These are phyloP conservation scores for Coranthus polyacanthus DNA, from an alignment of 2,797 vertebrate species.

Conservation along the genomic window DNA sequence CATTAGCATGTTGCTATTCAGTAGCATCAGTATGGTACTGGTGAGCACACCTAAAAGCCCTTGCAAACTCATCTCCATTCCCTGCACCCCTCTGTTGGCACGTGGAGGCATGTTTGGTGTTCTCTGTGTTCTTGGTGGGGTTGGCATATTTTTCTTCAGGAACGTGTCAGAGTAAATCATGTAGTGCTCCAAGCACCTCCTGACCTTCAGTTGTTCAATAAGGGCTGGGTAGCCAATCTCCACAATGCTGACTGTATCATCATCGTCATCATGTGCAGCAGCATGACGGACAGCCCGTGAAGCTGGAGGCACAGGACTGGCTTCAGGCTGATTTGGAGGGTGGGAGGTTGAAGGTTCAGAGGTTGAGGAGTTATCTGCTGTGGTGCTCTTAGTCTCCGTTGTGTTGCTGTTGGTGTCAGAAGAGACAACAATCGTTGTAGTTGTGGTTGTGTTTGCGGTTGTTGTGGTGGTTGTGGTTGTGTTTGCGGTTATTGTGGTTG, in stretches of 20 bases:
- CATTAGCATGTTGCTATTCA: constrained; percentile 49
- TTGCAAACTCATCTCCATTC: constrained; percentile 11
- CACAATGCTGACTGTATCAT: constrained; percentile 76
- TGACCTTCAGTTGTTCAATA: constrained; percentile 77
- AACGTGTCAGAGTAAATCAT: constrained; percentile 69
- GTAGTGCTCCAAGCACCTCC: constrained; percentile 76
- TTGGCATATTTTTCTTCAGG: constrained; percentile 33
- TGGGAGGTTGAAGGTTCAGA: constrained; percentile 1
- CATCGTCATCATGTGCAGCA: constrained; percentile 37
- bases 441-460: neutral
- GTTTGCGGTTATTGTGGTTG: neutral
- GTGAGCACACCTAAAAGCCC: constrained; percentile 43
- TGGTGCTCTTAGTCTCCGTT: constrained; percentile 20
- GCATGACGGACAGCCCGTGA: neutral
- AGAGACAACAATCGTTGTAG: neutral
- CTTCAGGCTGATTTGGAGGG: constrained; percentile 3
- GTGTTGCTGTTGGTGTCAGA: constrained; percentile 17
- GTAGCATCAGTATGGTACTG: constrained; percentile 42
- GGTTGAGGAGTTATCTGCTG: neutral
- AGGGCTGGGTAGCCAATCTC: constrained; percentile 83
- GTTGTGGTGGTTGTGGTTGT: neutral
- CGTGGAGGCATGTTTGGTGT: no score
- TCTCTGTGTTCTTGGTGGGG: no score
- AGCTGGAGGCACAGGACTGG: constrained; percentile 11
- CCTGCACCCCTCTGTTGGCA: constrained; percentile 16